Conservation (phyloP, 2,888 invertebrate genomes). For the Danaus chrysippus region DNA sequence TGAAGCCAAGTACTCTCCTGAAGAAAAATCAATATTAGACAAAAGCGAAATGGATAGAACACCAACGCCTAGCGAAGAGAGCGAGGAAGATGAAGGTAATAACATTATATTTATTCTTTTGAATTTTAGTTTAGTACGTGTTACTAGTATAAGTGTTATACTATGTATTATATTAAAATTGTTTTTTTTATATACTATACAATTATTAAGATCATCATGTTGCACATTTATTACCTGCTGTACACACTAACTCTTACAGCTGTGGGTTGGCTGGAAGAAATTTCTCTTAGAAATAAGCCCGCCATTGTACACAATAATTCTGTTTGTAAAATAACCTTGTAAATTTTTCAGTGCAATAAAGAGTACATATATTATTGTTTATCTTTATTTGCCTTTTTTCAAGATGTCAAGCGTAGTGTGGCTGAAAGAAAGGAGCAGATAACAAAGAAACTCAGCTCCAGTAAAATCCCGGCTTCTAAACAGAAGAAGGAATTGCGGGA, state of each 20-base stretch:
- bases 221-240: too few species aligned
- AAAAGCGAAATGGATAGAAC: constrained; percentile 80
- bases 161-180: too few species aligned
- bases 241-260: too few species aligned
- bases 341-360: too few species aligned
- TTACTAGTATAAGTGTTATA: too few species aligned
- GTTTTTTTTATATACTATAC: too few species aligned
- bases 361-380: constrained; percentile 7
- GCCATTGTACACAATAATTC: too few species aligned
- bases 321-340: too few species aligned
- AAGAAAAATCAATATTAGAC: constrained; percentile 86
- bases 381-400: constrained; percentile 22
- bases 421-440: constrained; percentile 88
- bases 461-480: constrained; percentile 85
- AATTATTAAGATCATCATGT: too few species aligned
- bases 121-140: not conserved
- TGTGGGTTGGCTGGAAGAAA: too few species aligned
- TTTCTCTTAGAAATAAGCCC: too few species aligned
- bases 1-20: constrained; percentile 88
- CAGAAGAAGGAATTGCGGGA: constrained; percentile 86
- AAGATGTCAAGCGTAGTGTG: constrained; percentile 82
- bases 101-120: constrained; percentile 8
- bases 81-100: constrained; percentile 75
- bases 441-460: constrained; percentile 84
- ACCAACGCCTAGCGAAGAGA: constrained; percentile 74